phyloP scores from a whole-genome alignment of 2,113 vertebrate species.

The Charina bottae region DNA sequence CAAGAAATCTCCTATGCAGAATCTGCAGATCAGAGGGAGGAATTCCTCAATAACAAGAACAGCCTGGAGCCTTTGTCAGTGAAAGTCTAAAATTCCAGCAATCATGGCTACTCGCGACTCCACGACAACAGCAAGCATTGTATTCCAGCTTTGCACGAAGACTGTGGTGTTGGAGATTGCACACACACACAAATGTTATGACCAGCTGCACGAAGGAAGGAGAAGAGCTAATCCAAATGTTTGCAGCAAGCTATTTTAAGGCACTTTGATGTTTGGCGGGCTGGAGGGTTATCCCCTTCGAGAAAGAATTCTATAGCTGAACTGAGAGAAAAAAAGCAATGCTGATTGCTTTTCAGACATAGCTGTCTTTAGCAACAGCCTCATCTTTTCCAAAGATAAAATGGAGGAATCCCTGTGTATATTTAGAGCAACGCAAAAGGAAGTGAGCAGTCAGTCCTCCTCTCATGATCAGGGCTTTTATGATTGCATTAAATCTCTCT shows the following conservation, averaged over 20 bases:
- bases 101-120: constrained; percentile 34
- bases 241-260: constrained; percentile 48
- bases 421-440: constrained; percentile 67
- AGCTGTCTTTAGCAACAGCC: constrained; percentile 59
- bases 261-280: constrained; percentile 66
- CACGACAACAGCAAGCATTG: constrained; percentile 46
- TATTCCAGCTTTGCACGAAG: constrained; percentile 55
- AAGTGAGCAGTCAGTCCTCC: constrained; percentile 39
- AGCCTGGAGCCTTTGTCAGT: constrained; percentile 41
- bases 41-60: constrained; percentile 61
- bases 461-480: constrained; percentile 3
- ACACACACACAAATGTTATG: constrained; percentile 41
- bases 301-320: constrained; percentile 73
- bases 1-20: constrained; percentile 75
- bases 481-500: neutral
- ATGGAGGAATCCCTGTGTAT: constrained; percentile 79
- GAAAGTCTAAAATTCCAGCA: constrained; percentile 44
- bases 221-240: constrained; percentile 46
- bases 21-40: constrained; percentile 61
- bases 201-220: constrained; percentile 54
- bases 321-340: constrained; percentile 34
- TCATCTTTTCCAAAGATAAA: constrained; percentile 78
- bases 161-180: constrained; percentile 50
- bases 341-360: constrained; percentile 61
- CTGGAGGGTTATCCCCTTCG: constrained; percentile 78